These are phyloP conservation scores for Conus betulinus DNA, from an alignment of 1,140 invertebrate genomes.

Conservation along the genomic window DNA sequence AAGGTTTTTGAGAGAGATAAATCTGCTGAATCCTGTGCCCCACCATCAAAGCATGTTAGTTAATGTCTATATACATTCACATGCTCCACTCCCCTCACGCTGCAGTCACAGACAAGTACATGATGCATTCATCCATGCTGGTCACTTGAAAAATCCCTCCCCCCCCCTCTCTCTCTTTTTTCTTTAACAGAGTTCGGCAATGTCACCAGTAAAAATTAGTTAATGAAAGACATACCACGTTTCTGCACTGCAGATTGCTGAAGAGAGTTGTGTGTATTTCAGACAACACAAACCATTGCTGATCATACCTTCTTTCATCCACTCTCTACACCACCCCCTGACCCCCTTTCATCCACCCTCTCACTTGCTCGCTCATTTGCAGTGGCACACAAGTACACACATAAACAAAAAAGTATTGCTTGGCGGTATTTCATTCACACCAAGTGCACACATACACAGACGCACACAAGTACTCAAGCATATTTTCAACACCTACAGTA, in stretches of 20 bases:
- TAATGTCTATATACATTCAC: not conserved
- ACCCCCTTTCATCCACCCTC: not conserved
- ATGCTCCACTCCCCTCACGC: not conserved
- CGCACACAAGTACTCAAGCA: not conserved
- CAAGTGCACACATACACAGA: not conserved
- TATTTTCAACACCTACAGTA: not conserved
- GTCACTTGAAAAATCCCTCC: not conserved
- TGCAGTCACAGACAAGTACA: not conserved
- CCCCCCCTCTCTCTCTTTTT: not conserved
- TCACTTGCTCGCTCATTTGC: not conserved
- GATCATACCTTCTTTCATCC: not conserved
- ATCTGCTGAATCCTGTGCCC: not conserved
- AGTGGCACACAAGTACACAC: too few species aligned
- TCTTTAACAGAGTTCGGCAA: not conserved
- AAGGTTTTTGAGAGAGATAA: not conserved
- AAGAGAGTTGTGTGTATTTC: not conserved
- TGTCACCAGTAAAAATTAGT: not conserved
- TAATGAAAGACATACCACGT: not conserved
- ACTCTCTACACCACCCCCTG: not conserved
- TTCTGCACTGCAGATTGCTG: not conserved
- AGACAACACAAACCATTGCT: not conserved
- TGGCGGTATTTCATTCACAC: not conserved
- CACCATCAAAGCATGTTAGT: not conserved
- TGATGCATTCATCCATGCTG: not conserved
- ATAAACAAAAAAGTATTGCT: too few species aligned